Base-by-base conservation (phyloP, 2,888 invertebrate genomes). In the Philereme transversata region DNA sequence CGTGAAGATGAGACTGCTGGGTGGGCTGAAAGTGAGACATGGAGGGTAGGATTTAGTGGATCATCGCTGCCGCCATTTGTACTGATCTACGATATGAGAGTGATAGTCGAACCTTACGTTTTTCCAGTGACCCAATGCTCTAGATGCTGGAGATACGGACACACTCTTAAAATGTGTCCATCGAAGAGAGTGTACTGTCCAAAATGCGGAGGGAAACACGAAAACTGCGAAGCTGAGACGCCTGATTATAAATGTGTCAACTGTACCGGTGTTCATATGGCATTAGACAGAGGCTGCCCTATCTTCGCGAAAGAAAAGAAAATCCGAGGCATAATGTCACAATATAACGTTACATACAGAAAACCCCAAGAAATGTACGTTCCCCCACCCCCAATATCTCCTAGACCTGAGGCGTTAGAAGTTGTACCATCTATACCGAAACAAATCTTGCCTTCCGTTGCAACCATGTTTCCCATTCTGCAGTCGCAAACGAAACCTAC, bases 101-200 rank as follows among this genome's bases (percentile, higher is more conserved):
- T 68, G 43, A 65, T 57, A 7, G 64, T 69, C 4, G 62, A 69
- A 43, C 59, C 64, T 1, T 71, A 68, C 41, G 59, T 46, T 0
- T 69, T 67, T 6, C 69, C 68, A 0, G 71, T 72, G 0, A 58
- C 67, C 0, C 68, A 71, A 40, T 70, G 68, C 34, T 63, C 66
- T 0, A 22, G 43, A 7, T 70, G 66, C 40, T 67, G 69, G 70
- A 36, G 46, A 8, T 68, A 22, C 36, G 70, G 68, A 0, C 68
- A 71, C 35, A 2, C 46, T 5, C 0, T 34, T 4, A 35, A 34
- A 5, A 7, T 9, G 1, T 71, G 68, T 36, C 63, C 66, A 2
- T 47, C 38, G 0, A 60, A 63, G 36, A 62, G 46, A 8, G 5
- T 5, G 4, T 0, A 45, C 4, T 69, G 68, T n/a, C 67, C 68